Base-by-base conservation (phyloP, 2,113 vertebrate species). In the Corvus cornix region DNA sequence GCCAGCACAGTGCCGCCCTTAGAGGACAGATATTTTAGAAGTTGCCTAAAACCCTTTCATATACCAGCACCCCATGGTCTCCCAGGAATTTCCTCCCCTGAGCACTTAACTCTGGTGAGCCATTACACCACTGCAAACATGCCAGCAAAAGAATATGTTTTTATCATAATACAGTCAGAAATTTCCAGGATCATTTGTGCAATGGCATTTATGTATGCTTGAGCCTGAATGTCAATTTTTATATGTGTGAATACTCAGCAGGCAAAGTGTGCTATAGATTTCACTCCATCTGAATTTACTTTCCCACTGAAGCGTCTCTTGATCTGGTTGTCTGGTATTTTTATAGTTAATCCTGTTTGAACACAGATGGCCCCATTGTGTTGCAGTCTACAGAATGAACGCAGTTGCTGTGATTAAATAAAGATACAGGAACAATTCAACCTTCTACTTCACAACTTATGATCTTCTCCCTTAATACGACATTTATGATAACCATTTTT, bases 401-500 rank as follows among this genome's bases (percentile, higher is more conserved):
- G 17, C 74, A 43, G 82, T 91, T 66, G 44, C 82, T 91, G 84
- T 73, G 91, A 91, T 96, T 83, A 93, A 93, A 92, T 67, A 82
- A 64, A 68, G 75, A 84, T 9, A 70, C 52, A 51, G 67, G 86
- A 82, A 80, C 77, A 96, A 90, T 49, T 67, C 16, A 3, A 28
- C 88, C 75, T 84, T 84, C 89, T 73, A 9, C 70, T 84, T 75
- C 18, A 24, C 72, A 69, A 86, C 72, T 83, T 91, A 19, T 72
- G 55, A 91, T 91, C 64, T 93, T 80, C 51, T 5, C 6, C 37
- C 86, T 94, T 86, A 94, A 85, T 69, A 37, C 19, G 60, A 89
- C 90, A 81, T 83, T 85, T 89, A 56, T 12, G 70, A 67, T n/a
- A 52, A 41, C 77, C 16, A 11, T 78, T 94, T 87, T 90, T 56